These are phyloP conservation scores for Dissostichus mawsoni DNA, from an alignment of 2,113 vertebrate genomes.

Conservation along the genomic window DNA sequence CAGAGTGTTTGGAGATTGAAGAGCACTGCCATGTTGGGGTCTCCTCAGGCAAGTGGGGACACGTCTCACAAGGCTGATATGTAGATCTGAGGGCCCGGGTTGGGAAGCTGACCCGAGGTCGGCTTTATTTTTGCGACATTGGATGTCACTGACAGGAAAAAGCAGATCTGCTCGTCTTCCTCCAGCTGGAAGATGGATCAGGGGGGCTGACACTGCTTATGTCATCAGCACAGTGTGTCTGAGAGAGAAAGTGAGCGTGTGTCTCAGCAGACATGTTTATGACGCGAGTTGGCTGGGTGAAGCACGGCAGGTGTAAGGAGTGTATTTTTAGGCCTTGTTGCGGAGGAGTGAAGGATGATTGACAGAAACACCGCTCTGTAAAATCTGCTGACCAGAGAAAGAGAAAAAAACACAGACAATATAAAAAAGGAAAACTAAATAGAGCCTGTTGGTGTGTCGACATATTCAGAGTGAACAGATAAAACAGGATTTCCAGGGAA, in stretches of 20 bases:
- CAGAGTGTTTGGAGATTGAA: constrained; percentile 7
- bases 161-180: constrained; percentile 43
- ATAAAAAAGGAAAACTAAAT: background rate
- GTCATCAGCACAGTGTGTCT: constrained; percentile 51
- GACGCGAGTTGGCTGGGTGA: constrained; percentile 52
- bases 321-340: constrained; percentile 70
- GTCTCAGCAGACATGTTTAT: constrained; percentile 56
- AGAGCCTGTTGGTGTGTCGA: background rate
- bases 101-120: constrained; percentile 6
- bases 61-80: constrained; percentile 6
- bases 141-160: constrained; percentile 51
- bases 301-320: constrained; percentile 68
- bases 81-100: background rate
- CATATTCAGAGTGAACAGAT: background rate
- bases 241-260: constrained; percentile 25
- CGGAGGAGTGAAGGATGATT: constrained; percentile 42
- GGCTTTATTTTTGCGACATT: constrained; percentile 34
- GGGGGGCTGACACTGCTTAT: constrained; percentile 49
- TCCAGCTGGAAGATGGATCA: constrained; percentile 61
- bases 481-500: constrained; percentile 9
- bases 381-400: constrained; percentile 44
- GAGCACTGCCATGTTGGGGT: constrained; percentile 6
- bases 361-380: constrained; percentile 34
- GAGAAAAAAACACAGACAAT: constrained; percentile 30
- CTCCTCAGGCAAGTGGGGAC: constrained; percentile 26